These are phyloP conservation scores for Tenthredo amoena DNA, from an alignment of 2,888 invertebrate species.

Conservation along the genomic window DNA sequence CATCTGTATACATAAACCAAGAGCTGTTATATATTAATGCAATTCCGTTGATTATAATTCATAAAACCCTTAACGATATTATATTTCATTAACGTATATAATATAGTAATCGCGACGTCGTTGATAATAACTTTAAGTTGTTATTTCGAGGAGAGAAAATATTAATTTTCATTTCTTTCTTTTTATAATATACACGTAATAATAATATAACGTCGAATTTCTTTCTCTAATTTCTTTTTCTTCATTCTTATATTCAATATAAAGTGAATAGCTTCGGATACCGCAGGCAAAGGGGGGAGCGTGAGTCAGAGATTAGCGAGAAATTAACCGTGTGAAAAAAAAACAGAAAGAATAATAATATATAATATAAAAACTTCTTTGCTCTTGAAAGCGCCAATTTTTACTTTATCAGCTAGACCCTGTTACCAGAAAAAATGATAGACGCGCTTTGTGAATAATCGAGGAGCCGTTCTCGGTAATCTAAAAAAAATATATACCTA, in stretches of 20 bases:
- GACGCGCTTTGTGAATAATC: neutral
- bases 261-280: neutral
- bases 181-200: neutral
- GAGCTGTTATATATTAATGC: neutral
- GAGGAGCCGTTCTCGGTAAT: neutral
- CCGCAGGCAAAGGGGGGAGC: too few species aligned
- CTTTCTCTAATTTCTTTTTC: neutral
- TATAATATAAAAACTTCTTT: neutral
- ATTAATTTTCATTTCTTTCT: too few species aligned
- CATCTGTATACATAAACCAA: neutral
- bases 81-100: neutral
- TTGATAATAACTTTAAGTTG: neutral
- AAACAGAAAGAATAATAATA: neutral
- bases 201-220: neutral
- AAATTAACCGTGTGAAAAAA: neutral
- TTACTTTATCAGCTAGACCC: neutral
- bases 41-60: neutral
- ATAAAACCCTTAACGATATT: neutral
- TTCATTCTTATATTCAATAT: neutral
- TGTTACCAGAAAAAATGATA: neutral
- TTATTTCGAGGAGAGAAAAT: neutral
- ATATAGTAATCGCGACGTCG: neutral
- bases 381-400: neutral
- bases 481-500: neutral
- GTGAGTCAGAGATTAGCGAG: conserved; percentile 2